phyloP scores from a whole-genome alignment of 35 echinoderm and acorn worm genomes.

The Lytechinus pictus region DNA sequence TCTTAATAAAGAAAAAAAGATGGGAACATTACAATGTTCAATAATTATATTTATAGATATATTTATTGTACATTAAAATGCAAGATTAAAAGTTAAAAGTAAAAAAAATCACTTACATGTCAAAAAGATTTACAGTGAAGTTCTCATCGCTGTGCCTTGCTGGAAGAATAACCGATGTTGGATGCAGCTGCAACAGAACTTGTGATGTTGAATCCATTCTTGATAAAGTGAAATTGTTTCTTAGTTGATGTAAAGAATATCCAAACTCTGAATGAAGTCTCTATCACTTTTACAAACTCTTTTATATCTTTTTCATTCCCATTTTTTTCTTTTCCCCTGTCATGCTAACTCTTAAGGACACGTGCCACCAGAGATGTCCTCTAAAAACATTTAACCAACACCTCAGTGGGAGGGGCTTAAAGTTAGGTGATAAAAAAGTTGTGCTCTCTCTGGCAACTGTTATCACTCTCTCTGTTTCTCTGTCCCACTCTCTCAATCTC shows the following conservation, averaged over 20 bases:
- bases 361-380: background rate
- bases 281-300: background rate
- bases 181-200: background rate
- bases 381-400: background rate
- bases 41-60: no score
- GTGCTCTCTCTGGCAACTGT: background rate
- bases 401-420: background rate
- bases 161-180: constrained; percentile 18
- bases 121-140: background rate
- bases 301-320: background rate
- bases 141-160: background rate
- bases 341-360: background rate
- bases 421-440: background rate
- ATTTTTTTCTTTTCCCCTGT: background rate
- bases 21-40: no score
- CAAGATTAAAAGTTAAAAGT: no score
- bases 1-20: background rate
- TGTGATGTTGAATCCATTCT: background rate
- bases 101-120: background rate
- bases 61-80: no score
- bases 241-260: background rate
- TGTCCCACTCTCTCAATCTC: background rate
- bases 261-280: constrained; percentile 25
- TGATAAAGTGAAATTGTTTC: background rate
- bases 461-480: background rate